Evolutionary conservation across 2,797 vertebrate species (phyloP), one percentile per base, ranked within the genome.

Genomic region (Gila robusta): DNA sequence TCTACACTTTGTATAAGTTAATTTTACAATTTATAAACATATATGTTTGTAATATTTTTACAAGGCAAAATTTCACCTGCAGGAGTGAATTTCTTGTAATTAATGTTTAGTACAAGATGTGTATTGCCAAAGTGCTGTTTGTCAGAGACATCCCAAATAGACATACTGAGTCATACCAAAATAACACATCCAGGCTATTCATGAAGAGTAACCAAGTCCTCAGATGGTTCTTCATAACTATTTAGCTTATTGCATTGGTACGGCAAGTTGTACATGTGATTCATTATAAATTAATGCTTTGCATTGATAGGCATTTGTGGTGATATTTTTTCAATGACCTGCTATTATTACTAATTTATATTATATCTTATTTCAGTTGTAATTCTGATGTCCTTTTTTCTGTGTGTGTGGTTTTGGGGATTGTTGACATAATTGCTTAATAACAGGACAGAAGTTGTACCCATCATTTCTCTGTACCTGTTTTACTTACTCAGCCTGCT

Each of bases 321-420:
- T 28, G 41, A 80, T 41, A 14, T 62, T 77, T 79, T 67, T 67
- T 80, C n/a, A 67, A 17, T 81, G 64, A 26, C 64, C 44, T 81
- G 64, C 47, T 67, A 39, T 81, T n/a, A 54, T 49, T 80, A 37
- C 5, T 10, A n/a, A 64, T 80, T 80, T 21, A 23, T 52, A 26
- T 23, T 69, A 49, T 35, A 41, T 41, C 41, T n/a, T 44, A 79
- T 44, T 47, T 41, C 37, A n/a, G 62, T 49, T 21, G 11, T 28
- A 21, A 32, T 6, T 69, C 23, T 28, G 11, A 26, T 69, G 6
- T 39, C 8, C 6, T 4, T 54, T 11, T 81, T 16, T 67, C 35
- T 47, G 1, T 16, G 14, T 62, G 16, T 78, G 9, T 73, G 69
- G 23, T 69, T 69, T 21, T 39, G 32, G 0, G 19, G 0, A 5